Base-by-base conservation (phyloP, 2,113 vertebrate species). In the Sprattus sprattus region DNA sequence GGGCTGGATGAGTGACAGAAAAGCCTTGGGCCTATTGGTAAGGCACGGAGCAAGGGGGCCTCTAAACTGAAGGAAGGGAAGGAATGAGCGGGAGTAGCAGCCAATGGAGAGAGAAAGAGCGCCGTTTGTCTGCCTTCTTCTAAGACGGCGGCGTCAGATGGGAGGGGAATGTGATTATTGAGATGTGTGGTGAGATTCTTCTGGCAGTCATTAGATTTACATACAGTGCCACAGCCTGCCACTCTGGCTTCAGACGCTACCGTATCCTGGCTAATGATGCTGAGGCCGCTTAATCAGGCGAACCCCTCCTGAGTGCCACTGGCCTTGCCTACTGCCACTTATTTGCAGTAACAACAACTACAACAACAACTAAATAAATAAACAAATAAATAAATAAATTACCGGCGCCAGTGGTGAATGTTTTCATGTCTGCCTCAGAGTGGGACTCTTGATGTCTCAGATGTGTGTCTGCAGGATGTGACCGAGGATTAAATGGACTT, bases 121-220 rank as follows among this genome's bases (percentile, higher is more conserved):
- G 10, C 28, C 71, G 71, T 32, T 39, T 16, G 25, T 32, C 11
- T 32, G 25, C 71, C 71, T 78, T 78, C 71, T 11, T 78, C 10
- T 1, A 28, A 39, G 71, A 78, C 4, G 71, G 28, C 71, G 13
- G 28, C 71, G 13, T 78, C 28, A 32, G 71, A 15, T 1, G 71
- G 71, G 71, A 39, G 28, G 25, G 11, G 45, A 88, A 86, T 46
- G 86, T 78, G 71, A 78, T 78, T 78, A 78, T 78, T 78, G 71
- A 78, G 81, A 78, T 87, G 45, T 28, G 81, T 46, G 83, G 82
- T 54, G 86, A 88, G 71, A 81, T 78, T 88, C 86, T 90, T 85
- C 80, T 78, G 81, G 86, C 87, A 90, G 91, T 91, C 86, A 89
- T 91, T 92, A 83, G 89, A 92, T 6, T 60, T 93, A 92, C 87